A percentile compares a stretch with the other conserved stretches of the same genome.
Conservation (phyloP, 2,888 invertebrate genomes). For the Odontocerum albicorne region DNA sequence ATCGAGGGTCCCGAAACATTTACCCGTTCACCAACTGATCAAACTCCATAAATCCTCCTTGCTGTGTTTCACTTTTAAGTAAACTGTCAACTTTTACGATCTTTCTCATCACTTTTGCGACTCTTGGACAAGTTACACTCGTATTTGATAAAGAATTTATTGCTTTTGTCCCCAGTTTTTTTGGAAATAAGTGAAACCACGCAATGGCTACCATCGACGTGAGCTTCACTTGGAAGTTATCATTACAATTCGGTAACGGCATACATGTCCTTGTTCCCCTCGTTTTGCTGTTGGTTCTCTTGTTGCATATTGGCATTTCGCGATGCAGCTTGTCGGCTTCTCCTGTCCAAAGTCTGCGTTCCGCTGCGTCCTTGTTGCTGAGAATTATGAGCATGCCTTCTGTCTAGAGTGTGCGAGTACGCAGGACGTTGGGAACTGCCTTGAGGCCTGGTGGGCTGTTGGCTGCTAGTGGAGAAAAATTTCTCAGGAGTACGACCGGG, state of each 20-base stretch:
- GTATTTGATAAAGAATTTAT: conserved; percentile 31
- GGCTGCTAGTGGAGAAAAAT: conserved; percentile 37
- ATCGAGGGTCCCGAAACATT: neutral
- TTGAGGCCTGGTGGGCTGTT: conserved; percentile 26
- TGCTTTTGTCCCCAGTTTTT: conserved; percentile 22
- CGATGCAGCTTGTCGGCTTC: neutral
- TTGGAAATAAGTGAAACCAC: conserved; percentile 33
- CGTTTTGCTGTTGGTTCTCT: conserved; percentile 32
- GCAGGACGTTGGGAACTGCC: conserved; percentile 16
- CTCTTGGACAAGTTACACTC: conserved; percentile 23
- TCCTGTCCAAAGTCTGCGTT: conserved; percentile 30
- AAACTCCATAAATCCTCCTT: neutral
- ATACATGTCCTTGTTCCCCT: conserved; percentile 64
- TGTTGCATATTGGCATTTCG: neutral
- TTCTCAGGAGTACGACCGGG: conserved; percentile 37
- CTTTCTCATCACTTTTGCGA: conserved; percentile 4
- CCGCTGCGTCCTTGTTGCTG: conserved; percentile 11
- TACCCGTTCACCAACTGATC: neutral
- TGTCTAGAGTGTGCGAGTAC: conserved; percentile 31
- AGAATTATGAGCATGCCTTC: conserved; percentile 19
- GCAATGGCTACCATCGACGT: conserved; percentile 28
- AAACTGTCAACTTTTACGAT: neutral
- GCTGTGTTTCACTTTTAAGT: too few species aligned
- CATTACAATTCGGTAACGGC: conserved; percentile 72
- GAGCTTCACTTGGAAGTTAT: conserved; percentile 35